Evolutionary conservation across 2,797 vertebrate genomes (phyloP).

Genomic region (Borostomias antarcticus): DNA sequence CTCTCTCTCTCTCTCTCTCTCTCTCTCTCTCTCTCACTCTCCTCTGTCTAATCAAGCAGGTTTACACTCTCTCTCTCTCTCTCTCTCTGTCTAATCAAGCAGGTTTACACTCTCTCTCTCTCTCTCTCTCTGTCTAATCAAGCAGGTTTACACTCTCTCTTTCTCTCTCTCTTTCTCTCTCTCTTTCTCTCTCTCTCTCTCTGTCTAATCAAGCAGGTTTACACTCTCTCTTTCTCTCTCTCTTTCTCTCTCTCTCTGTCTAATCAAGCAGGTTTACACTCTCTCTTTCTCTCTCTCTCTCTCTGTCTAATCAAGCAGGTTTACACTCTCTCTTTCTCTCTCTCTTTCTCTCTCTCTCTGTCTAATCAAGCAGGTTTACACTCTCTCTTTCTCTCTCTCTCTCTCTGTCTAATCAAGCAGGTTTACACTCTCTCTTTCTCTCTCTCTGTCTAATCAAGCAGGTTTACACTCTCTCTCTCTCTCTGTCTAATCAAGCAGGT

Average conservation of each 20-base stretch:
- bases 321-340: too few species aligned
- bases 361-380: not conserved
- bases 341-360: constrained; percentile 1
- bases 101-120: not conserved
- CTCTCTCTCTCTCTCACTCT: not conserved
- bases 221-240: not conserved
- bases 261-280: too few species aligned
- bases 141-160: too few species aligned
- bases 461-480: constrained; percentile 29
- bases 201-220: not conserved
- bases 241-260: too few species aligned
- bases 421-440: constrained; percentile 32
- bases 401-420: not conserved
- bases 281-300: not conserved
- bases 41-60: too few species aligned
- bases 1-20: not conserved
- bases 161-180: too few species aligned
- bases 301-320: too few species aligned
- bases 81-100: too few species aligned
- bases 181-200: too few species aligned
- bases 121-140: not conserved
- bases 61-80: not conserved
- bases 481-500: too few species aligned
- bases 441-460: not conserved
- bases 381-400: not conserved